A percentile compares a stretch with the other conserved stretches of the same genome.
Evolutionary conservation across 2,797 vertebrate genomes (phyloP).

Genomic region (Limosa lapponica): DNA sequence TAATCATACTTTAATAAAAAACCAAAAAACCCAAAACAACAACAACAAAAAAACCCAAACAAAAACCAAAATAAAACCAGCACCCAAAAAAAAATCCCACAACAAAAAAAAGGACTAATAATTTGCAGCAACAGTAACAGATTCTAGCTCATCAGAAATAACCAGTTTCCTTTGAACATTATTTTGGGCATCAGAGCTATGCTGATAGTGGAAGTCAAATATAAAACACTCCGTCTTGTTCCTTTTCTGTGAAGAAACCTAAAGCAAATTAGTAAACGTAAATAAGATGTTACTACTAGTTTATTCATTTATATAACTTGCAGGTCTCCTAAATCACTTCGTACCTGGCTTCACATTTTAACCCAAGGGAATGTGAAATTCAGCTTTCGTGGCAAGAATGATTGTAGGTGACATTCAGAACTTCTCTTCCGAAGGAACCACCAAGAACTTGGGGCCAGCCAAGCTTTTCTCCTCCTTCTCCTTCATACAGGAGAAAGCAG

Average conservation of each 20-base stretch:
- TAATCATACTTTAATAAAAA: not conserved
- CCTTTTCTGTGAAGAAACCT: not conserved
- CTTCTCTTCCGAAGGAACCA: not conserved
- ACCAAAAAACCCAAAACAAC: not conserved
- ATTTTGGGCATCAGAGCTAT: not conserved
- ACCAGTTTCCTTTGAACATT: not conserved
- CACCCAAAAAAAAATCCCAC: no score
- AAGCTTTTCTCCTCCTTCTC: not conserved
- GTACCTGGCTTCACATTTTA: not conserved
- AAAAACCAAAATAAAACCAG: not conserved
- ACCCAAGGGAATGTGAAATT: not conserved
- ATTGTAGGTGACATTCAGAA: not conserved
- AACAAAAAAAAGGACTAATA: not conserved
- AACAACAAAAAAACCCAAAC: not conserved
- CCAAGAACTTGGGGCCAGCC: not conserved
- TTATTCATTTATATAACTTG: not conserved
- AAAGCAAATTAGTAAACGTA: not conserved
- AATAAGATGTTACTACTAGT: not conserved
- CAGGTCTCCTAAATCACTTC: not conserved
- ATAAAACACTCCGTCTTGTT: not conserved
- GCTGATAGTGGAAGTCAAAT: not conserved
- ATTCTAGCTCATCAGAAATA: not conserved
- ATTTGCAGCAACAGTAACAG: not conserved
- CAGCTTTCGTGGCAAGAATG: not conserved
- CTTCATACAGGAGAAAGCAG: not conserved